Evolutionary conservation across 2,888 invertebrate species (phyloP), one percentile per base, ranked within the genome.

Genomic region (Aspidiotus destructor): DNA sequence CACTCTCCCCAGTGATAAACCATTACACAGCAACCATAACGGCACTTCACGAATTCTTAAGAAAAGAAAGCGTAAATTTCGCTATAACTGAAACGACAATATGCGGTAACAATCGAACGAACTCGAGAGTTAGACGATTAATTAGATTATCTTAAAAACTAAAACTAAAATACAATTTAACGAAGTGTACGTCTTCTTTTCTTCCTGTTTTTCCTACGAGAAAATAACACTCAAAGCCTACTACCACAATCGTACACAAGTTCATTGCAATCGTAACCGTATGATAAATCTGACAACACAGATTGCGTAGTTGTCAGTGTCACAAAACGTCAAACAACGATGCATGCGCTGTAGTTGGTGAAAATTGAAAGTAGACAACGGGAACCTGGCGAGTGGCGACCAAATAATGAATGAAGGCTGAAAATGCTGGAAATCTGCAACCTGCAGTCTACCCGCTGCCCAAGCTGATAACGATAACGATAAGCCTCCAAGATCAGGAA

Each of bases 11-110:
- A 68, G 17, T 61, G 60, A 52, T 61, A 60, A 61, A 68, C 78
- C 79, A 79, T 77, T 78, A 78, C 77, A 78, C 77, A 77, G 78
- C 78, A 76, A 78, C 78, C 78, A 78, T 79, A 62, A 62, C 63
- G 62, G 62, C 57, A 64, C 55, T 64, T 15, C 13, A 64, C 64
- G 53, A 17, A 63, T 57, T 15, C 15, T 55, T 55, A 10, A 55
- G 7, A 17, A 55, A 55, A 10, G n/a, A 15, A 55, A 13, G 55
- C 17, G n/a, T 16, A 15, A 17, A 2, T 55, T 10, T 16, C 10
- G 13, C 9, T 10, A 55, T 10, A 17, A 10, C 10, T 16, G 13
- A 55, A 10, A 11, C 13, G 16, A 55, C 9, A 15, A 55, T 17
- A 17, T 15, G 17, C 16, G 16, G 16, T 17, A 64, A 64, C 13